Base-by-base conservation (phyloP, 2,888 invertebrate genomes). In the Eupithecia insigniata region DNA sequence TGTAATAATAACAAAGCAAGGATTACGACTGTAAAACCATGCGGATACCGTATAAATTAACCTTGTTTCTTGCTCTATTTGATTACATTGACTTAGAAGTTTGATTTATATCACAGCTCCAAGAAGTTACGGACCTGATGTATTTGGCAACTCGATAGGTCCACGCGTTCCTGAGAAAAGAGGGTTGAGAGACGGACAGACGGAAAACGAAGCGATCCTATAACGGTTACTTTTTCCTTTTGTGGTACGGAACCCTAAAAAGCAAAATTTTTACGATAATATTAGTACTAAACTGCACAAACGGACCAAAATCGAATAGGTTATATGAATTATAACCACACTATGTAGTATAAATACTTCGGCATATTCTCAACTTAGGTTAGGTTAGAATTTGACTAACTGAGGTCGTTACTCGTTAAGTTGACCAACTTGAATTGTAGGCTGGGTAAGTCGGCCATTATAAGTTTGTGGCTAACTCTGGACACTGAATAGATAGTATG, bases 331-430 rank as follows among this genome's bases (percentile, higher is more conserved):
- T n/a, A n/a, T n/a, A n/a, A n/a, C 32, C 3, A 12, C 34, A 8
- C 34, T n/a, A 34, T n/a, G 14, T 71, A n/a, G n/a, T n/a, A n/a
- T n/a, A 60, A 70, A 71, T 72, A 70, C 75, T 76, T 80, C 82
- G 81, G 83, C 83, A 83, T 81, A 81, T 82, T 81, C 75, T 76
- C 78, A 73, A 36, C 18, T 30, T 30, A 62, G 4, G 55, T 70
- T 82, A 83, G 71, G 79, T 81, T 14, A 34, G 55, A 74, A 76
- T 70, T 76, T 82, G 72, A 60, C 81, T 82, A 83, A 82, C 79
- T 85, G 82, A 82, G 82, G 80, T 67, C 73, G 55, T 55, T 55
- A 55, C 14, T 55, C 83, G 83, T 84, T n/a, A n/a, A n/a, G n/a
- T n/a, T n/a, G 76, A 72, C 74, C 72, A 79, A 76, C 78, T 79